A percentile compares a stretch with the other conserved stretches of the same genome.
Evolutionary conservation across 1,140 invertebrate genomes (phyloP).

Genomic region (Leguminivora glycinivorella): DNA sequence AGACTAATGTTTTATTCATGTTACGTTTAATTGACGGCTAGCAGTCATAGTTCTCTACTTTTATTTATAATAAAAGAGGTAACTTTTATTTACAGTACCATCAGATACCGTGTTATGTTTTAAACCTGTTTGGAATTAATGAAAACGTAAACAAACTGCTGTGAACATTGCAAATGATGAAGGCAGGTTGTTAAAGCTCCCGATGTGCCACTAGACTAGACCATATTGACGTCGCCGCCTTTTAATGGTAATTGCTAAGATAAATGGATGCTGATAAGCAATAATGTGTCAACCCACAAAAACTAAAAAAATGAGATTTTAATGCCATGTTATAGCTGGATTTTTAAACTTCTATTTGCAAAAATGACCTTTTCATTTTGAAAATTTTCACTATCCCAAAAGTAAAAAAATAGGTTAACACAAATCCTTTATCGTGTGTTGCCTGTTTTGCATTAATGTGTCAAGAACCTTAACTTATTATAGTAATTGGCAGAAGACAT

Average conservation of each 20-base stretch:
- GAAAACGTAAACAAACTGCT: not conserved
- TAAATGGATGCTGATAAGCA: too few relatives aligned
- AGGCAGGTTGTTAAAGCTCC: not conserved
- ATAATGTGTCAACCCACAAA: too few relatives aligned
- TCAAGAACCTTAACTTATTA: too few relatives aligned
- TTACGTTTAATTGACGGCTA: constrained; percentile 24
- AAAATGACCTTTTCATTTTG: too few relatives aligned
- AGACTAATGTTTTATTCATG: constrained; percentile 43
- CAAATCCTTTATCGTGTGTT: too few relatives aligned
- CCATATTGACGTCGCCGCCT: not conserved
- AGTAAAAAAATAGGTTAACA: too few relatives aligned
- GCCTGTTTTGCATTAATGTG: too few relatives aligned
- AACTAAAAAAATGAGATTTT: too few relatives aligned
- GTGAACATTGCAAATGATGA: not conserved
- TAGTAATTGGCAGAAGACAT: too few relatives aligned
- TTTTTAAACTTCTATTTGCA: too few relatives aligned
- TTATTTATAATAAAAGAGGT: not conserved
- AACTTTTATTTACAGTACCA: not conserved
- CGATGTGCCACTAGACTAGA: not conserved
- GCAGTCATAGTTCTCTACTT: not conserved
- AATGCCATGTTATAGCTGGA: too few relatives aligned
- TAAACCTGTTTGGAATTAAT: constrained; percentile 1
- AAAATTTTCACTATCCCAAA: too few relatives aligned
- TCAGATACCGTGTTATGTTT: not conserved
- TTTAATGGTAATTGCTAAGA: not conserved